These are phyloP conservation scores for Raja brachyura DNA, from an alignment of 2,113 vertebrate genomes.

Conservation along the genomic window DNA sequence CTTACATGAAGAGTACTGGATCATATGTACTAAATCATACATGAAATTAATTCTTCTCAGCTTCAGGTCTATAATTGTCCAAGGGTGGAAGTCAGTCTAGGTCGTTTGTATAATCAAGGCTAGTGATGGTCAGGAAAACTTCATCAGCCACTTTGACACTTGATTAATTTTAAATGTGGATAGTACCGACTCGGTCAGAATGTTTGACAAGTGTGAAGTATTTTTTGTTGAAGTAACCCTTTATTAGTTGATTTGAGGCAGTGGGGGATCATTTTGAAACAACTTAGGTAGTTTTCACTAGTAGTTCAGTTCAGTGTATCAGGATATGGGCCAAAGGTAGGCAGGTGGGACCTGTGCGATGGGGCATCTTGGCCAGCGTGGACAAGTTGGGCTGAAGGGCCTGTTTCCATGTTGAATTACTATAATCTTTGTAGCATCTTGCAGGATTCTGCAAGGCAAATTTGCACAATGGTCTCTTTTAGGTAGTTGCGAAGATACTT, in stretches of 20 bases:
- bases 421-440: background rate
- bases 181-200: background rate
- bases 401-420: too few species aligned
- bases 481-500: background rate
- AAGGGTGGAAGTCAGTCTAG: background rate
- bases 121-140: background rate
- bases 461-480: background rate
- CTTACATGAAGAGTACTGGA: background rate
- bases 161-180: too few species aligned
- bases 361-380: too few species aligned
- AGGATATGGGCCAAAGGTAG: too few species aligned
- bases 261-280: background rate
- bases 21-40: background rate
- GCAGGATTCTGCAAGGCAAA: background rate
- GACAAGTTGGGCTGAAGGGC: too few species aligned
- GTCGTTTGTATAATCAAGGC: background rate
- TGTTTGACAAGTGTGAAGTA: background rate
- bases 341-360: too few species aligned
- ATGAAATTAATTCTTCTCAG: background rate
- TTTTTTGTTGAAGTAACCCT: background rate
- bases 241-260: background rate
- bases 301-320: too few species aligned
- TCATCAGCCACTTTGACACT: background rate
- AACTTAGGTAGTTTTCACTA: background rate
- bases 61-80: background rate